Base-by-base conservation (phyloP, 1,140 invertebrate genomes). In the Aphaenogaster ashmeadi region DNA sequence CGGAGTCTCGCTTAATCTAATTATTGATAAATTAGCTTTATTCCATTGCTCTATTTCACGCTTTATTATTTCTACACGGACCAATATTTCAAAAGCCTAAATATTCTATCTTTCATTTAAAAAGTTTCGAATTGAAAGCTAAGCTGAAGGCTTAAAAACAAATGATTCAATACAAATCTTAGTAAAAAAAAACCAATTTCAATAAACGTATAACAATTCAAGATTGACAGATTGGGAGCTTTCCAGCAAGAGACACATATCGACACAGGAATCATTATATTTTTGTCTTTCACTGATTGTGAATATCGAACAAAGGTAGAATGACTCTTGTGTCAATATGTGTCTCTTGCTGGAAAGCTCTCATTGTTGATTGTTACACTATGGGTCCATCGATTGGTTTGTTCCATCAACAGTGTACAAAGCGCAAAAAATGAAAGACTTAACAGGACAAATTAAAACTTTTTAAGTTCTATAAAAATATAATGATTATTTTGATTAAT, bases 1-100 rank as follows among this genome's bases (percentile, higher is more conserved):
- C 79, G 98, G 97, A 79, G 97, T 97, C 92, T 98, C 97, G 67
- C 97, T 95, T 44, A 94, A 67, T 64, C 93, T 94, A 27, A 8
- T 72, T 67, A 64, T 84, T 74, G 18, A 78, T 13, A 67, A 27
- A 18, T 64, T 47, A 41, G 7, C 41, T 50, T 41, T 36, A 41
- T 56, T 7, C 18, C 8, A 84, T 38, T 38, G 1, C 0, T 41
- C 33, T 44, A 67, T 11, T 41, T 41, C 0, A 41, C 4, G 9
- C 5, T 27, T 2, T 41, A 13, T 41, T 66, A 33, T 13, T 60
- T 27, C 3, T 3, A 15, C 27, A 15, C 8, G 1, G 1, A 21
- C 27, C 27, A 52, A 56, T 56, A 3, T 67, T 41, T n/a, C 38
- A 11, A 67, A 41, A 38, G 5, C 6, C 27, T 27, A 27, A 27